Evolutionary conservation across 2,888 invertebrate genomes (phyloP).

Genomic region (Eledone cirrhosa): DNA sequence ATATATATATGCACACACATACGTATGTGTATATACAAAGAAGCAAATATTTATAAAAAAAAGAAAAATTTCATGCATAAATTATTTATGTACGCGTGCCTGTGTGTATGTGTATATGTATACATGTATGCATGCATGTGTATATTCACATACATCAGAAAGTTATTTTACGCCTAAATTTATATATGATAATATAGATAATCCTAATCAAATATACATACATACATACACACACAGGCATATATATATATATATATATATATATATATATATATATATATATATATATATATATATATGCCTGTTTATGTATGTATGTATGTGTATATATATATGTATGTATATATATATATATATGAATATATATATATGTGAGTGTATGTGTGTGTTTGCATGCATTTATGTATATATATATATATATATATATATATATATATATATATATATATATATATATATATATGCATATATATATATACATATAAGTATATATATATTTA

Average conservation of each 20-base stretch:
- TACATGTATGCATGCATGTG: background rate
- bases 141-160: background rate
- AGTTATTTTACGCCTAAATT: background rate
- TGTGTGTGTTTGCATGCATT: background rate
- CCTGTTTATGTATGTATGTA: background rate
- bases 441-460: background rate
- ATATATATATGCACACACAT: background rate
- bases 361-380: background rate
- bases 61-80: too few relatives aligned
- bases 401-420: background rate
- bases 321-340: background rate
- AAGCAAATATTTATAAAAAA: background rate
- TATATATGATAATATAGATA: background rate
- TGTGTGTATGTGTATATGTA: background rate
- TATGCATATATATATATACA: background rate
- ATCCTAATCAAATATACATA: background rate
- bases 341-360: background rate
- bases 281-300: background rate
- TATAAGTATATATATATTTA: background rate
- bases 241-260: background rate
- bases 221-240: background rate
- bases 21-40: background rate
- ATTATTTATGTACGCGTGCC: background rate
- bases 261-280: conserved; percentile 14
- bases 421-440: background rate